Percentiles rank a stretch among this genome's conserved stretches.
Evolutionary conservation across 2,113 vertebrate genomes (phyloP).

Genomic region (Cheilinus undulatus): DNA sequence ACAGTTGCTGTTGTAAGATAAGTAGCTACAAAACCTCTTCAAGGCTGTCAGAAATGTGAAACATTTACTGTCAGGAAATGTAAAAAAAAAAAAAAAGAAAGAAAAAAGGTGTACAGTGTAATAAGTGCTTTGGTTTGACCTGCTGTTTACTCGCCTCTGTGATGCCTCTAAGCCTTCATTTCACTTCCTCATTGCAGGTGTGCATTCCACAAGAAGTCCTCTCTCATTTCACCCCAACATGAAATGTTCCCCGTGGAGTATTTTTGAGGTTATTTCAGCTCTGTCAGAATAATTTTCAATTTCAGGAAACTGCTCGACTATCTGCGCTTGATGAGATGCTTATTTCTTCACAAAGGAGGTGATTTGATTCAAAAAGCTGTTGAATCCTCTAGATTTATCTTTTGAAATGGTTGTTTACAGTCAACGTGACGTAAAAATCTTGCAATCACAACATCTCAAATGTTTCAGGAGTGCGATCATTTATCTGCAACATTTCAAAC

Average conservation of each 20-base stretch:
- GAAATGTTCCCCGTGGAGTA: neutral
- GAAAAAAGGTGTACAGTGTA: slow-evolving; percentile 12
- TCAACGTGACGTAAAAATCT: slow-evolving; percentile 27
- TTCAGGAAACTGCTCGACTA: neutral
- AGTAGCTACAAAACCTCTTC: too few species aligned
- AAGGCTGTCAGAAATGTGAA: too few species aligned
- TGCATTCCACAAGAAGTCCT: slow-evolving; percentile 39
- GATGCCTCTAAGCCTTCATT: slow-evolving; percentile 3
- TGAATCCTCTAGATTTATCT: neutral
- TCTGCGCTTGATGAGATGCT: slow-evolving; percentile 39
- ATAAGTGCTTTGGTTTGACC: slow-evolving; percentile 58
- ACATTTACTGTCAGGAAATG: neutral
- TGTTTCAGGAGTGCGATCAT: slow-evolving; percentile 26
- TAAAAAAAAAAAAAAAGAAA: slow-evolving; percentile 11
- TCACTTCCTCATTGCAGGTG: slow-evolving; percentile 13
- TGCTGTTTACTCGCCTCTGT: neutral
- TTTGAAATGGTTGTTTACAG: slow-evolving; percentile 15
- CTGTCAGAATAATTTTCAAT: slow-evolving; percentile 1
- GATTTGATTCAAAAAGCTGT: neutral
- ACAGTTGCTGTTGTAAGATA: too few species aligned
- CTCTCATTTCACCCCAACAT: neutral
- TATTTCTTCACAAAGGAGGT: slow-evolving; percentile 9
- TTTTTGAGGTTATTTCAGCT: neutral
- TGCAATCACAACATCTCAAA: slow-evolving; percentile 41
- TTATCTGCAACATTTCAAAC: slow-evolving; percentile 21